phyloP scores from a whole-genome alignment of 2,113 vertebrate genomes.

The Naja naja region DNA sequence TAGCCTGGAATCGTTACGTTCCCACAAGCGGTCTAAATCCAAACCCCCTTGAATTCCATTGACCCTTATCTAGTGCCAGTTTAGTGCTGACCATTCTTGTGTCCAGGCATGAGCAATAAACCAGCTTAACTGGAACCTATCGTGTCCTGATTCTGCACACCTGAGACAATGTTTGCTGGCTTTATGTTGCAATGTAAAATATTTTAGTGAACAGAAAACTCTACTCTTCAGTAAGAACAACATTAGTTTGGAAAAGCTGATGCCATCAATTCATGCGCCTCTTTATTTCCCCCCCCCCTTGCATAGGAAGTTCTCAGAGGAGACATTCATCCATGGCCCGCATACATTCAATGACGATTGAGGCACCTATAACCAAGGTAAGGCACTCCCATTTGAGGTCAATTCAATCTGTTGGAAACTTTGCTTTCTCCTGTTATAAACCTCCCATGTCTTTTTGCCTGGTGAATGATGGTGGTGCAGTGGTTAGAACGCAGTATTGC shows the following conservation, averaged over 20 bases:
- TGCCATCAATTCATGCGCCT: not conserved
- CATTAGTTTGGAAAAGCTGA: not conserved
- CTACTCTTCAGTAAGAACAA: not conserved
- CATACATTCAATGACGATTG: slow-evolving; percentile 98
- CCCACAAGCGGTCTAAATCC: not conserved
- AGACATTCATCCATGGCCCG: slow-evolving; percentile 94
- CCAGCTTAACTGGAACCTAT: not conserved
- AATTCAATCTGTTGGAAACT: not conserved
- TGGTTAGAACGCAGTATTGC: no score
- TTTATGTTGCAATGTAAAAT: not conserved
- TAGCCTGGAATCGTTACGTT: not conserved
- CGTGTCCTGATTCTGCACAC: not conserved
- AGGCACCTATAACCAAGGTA: slow-evolving; percentile 98
- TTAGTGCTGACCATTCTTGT: not conserved
- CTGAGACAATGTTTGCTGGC: not conserved
- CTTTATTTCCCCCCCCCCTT: slow-evolving; percentile 11
- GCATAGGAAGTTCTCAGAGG: slow-evolving; percentile 86
- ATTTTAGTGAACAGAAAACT: not conserved
- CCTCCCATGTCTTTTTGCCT: not conserved
- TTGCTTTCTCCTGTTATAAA: not conserved
- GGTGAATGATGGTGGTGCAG: no score
- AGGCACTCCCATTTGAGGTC: not conserved
- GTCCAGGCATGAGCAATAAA: not conserved
- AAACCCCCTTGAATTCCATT: not conserved
- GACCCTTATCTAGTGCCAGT: not conserved